Evolutionary conservation across 1,140 invertebrate genomes (phyloP).

Genomic region (Hydropsyche tenuis): DNA sequence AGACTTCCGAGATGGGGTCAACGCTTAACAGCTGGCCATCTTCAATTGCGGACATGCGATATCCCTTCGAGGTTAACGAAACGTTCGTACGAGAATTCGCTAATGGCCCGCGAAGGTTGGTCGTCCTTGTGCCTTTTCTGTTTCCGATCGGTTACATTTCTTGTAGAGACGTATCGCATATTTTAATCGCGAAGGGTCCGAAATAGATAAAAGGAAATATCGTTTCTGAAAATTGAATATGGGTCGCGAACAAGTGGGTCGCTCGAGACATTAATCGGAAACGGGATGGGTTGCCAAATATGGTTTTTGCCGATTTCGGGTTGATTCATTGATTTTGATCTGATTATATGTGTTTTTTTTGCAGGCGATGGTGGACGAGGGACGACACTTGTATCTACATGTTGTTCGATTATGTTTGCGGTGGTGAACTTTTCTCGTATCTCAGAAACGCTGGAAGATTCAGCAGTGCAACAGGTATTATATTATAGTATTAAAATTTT

Average conservation of each 20-base stretch:
- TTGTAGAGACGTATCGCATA: neutral
- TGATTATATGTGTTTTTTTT: slow-evolving; percentile 51
- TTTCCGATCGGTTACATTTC: slow-evolving; percentile 6
- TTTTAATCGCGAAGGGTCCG: neutral
- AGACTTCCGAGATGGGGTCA: neutral
- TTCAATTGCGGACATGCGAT: neutral
- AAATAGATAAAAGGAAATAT: slow-evolving; percentile 14
- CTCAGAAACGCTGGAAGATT: slow-evolving; percentile 91
- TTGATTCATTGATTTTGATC: neutral
- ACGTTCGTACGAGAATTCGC: neutral
- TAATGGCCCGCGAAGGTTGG: slow-evolving; percentile 1
- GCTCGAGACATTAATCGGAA: neutral
- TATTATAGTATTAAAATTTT: neutral
- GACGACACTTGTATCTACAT: slow-evolving; percentile 88
- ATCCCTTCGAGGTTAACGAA: neutral
- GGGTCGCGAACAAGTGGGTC: slow-evolving; percentile 18
- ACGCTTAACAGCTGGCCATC: neutral
- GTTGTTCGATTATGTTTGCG: slow-evolving; percentile 94
- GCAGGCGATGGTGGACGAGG: slow-evolving; percentile 88
- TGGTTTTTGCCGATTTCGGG: too few relatives aligned
- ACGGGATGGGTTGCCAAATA: too few relatives aligned
- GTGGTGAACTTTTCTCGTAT: slow-evolving; percentile 96
- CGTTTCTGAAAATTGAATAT: neutral
- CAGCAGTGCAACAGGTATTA: slow-evolving; percentile 77
- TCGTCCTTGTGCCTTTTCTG: slow-evolving; percentile 15